Evolutionary conservation across 2,113 vertebrate genomes (phyloP).

Genomic region (Oophaga pumilio): DNA sequence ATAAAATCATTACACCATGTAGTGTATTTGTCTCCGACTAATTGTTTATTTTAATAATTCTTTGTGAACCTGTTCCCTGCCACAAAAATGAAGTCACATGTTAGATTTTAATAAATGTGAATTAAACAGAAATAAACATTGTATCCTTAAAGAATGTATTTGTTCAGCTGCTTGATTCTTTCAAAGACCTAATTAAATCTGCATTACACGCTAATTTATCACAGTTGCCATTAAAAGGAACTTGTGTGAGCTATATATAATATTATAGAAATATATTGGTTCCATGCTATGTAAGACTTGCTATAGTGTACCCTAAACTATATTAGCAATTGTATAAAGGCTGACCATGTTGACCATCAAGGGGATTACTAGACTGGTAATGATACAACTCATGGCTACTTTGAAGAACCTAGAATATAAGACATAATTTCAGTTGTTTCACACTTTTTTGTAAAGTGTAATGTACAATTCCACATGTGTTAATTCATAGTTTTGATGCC

Average conservation of each 20-base stretch:
- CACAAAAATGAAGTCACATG: slow-evolving; percentile 4
- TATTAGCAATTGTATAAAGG: not conserved
- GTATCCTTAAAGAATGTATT: not conserved
- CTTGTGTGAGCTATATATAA: not conserved
- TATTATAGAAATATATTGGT: not conserved
- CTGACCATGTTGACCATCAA: not conserved
- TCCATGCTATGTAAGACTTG: not conserved
- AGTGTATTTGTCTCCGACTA: not conserved
- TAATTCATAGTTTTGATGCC: too few species aligned
- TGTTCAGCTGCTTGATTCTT: slow-evolving; percentile 20
- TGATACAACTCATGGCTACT: not conserved
- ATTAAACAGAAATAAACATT: slow-evolving; percentile 20
- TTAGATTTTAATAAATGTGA: slow-evolving; percentile 31
- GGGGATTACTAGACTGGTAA: not conserved
- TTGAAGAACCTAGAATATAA: too few species aligned
- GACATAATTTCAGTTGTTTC: too few species aligned
- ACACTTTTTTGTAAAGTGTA: too few species aligned
- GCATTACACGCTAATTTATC: not conserved
- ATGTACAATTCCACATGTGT: too few species aligned
- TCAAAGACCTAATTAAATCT: not conserved
- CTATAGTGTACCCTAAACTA: not conserved
- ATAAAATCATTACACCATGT: not conserved
- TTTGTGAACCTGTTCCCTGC: not conserved
- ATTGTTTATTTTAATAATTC: not conserved
- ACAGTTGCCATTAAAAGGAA: not conserved